Base-by-base conservation (phyloP, 2,888 invertebrate species). In the Drosophila paracracens region DNA sequence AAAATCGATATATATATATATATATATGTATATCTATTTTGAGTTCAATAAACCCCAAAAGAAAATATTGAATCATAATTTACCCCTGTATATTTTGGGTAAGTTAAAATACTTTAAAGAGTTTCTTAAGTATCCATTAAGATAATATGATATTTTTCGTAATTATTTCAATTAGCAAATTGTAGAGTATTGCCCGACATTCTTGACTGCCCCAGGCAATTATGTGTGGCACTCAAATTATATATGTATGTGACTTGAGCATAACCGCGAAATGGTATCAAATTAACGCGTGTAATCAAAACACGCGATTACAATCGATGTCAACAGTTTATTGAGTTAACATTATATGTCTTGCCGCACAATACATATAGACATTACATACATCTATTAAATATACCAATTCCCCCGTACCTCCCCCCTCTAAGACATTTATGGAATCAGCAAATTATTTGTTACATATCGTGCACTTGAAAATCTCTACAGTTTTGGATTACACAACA, bases 401-500 rank as follows among this genome's bases (percentile, higher is more conserved):
- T 27, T 18, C 2, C 31, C n/a, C n/a, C 18, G 1, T 27, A 29
- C 7, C 21, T n/a, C 31, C 8, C 31, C 29, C 11, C 6, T 7
- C 48, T 25, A 16, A 64, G 16, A 21, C 35, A 33, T 29, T 48
- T 36, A 13, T 16, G 40, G 16, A 16, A 75, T 78, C 78, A 78
- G 78, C 78, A 74, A 40, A 74, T 67, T 53, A 54, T 58, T 62
- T 38, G 43, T 66, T 46, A 61, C 54, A 54, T 51, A 40, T 56
- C 43, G 60, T 43, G 56, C 69, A 64, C 81, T 69, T 66, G 76
- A 81, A 69, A 27, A 54, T 60, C 50, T 16, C 7, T 38, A 3
- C 11, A 33, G 80, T 74, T 54, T 81, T 63, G 38, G 11, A 63
- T 79, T 81, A 63, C 79, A 81, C 33, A 38, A 50, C 59, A 51